Evolutionary conservation across 2,888 invertebrate genomes (phyloP).

Genomic region (Melipona bicolor): DNA sequence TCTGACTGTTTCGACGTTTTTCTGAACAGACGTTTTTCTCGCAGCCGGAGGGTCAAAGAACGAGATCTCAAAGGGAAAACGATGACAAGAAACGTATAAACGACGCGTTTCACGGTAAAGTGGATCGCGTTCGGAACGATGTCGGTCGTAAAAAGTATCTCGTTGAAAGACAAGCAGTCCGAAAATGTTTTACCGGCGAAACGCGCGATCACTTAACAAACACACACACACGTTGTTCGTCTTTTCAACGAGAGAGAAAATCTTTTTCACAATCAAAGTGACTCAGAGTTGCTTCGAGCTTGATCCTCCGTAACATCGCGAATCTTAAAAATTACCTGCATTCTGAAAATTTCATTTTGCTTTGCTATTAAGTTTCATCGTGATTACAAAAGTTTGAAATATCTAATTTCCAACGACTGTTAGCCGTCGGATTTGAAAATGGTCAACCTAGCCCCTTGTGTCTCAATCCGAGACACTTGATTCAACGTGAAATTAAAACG

Average conservation of each 20-base stretch:
- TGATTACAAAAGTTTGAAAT: too few species aligned
- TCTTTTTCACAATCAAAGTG: too few species aligned
- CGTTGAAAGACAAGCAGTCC: conserved; percentile 23
- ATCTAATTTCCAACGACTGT: too few species aligned
- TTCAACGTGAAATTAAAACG: too few species aligned
- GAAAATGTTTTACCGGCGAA: conserved; percentile 3
- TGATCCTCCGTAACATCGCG: too few species aligned
- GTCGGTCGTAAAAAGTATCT: conserved; percentile 31
- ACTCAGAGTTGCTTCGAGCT: not conserved
- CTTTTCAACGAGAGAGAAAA: not conserved
- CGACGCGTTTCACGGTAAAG: conserved; percentile 33
- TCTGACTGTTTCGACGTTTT: not conserved
- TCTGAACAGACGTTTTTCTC: not conserved
- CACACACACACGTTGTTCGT: conserved; percentile 1
- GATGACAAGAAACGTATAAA: conserved; percentile 35
- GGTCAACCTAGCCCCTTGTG: too few species aligned
- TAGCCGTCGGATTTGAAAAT: too few species aligned
- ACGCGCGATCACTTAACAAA: not conserved
- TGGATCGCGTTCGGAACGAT: conserved; percentile 33
- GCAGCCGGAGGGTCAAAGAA: conserved; percentile 6
- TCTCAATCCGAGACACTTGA: too few species aligned
- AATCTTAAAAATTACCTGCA: too few species aligned
- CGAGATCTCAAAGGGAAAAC: conserved; percentile 20
- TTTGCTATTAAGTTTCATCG: too few species aligned
- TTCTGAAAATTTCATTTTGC: too few species aligned